Conservation (phyloP, 2,888 invertebrate genomes). For the Limnephilus auricula region DNA sequence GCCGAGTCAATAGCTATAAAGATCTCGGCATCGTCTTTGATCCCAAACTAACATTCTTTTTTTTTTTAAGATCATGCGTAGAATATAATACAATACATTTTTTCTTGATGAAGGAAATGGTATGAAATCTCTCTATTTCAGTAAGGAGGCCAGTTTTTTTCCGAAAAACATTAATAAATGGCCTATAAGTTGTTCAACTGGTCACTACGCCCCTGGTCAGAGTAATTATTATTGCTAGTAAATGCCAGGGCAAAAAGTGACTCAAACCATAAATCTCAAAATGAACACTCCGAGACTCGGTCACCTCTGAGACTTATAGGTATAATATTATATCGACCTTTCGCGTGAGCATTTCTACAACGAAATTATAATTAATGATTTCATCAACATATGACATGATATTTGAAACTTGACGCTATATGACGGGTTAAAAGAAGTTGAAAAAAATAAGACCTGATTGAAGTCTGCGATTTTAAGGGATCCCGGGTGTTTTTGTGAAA, state of each 20-base stretch:
- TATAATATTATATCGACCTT: neutral
- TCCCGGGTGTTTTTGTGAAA: neutral
- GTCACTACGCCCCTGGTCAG: neutral
- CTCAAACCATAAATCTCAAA: conserved; percentile 31
- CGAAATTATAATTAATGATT: neutral
- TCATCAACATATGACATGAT: neutral
- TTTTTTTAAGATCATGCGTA: too few species aligned
- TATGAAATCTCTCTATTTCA: too few species aligned
- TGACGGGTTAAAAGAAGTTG: neutral
- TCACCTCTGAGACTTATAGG: conserved; percentile 15
- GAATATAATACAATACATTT: too few species aligned
- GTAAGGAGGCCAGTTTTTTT: too few species aligned
- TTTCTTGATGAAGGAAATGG: too few species aligned
- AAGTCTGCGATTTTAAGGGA: neutral
- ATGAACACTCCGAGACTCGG: neutral
- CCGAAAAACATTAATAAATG: neutral
- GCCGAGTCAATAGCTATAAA: too few species aligned
- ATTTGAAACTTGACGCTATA: neutral
- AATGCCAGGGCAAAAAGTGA: conserved; percentile 36
- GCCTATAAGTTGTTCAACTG: neutral
- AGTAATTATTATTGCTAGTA: neutral
- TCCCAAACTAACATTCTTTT: too few species aligned
- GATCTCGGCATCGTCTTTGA: too few species aligned
- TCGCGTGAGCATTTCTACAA: neutral
- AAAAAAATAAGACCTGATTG: neutral